These are phyloP conservation scores for Halcyon chelicuti DNA, from an alignment of 2,797 vertebrate species.

Conservation along the genomic window DNA sequence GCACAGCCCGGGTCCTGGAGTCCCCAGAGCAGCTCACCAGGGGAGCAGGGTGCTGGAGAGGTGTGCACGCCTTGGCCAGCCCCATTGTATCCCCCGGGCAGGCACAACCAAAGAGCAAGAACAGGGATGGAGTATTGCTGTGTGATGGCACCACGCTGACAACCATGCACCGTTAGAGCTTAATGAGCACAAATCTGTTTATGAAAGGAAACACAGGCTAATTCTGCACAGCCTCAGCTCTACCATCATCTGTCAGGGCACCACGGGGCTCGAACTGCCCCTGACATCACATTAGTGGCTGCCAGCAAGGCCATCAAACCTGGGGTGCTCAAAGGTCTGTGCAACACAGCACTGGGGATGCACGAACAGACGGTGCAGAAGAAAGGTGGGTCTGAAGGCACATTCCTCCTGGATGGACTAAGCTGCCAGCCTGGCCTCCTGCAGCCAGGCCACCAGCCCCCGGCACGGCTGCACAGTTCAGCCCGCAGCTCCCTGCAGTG, in stretches of 20 bases:
- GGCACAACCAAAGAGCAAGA: neutral
- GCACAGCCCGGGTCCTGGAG: neutral
- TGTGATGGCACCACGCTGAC: accelerated
- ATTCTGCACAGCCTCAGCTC: neutral
- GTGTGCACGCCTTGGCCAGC: accelerated
- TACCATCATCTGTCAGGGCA: accelerated
- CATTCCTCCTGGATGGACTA: neutral
- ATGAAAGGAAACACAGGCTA: neutral
- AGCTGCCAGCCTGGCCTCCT: neutral
- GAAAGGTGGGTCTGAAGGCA: neutral
- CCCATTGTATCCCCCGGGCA: neutral
- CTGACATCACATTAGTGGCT: accelerated
- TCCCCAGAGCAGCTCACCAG: accelerated
- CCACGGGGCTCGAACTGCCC: accelerated
- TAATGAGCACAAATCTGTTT: neutral
- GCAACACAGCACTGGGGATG: accelerated
- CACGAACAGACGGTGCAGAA: accelerated
- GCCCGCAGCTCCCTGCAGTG: neutral
- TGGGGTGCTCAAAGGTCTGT: accelerated
- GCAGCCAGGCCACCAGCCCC: neutral
- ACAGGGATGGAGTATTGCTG: neutral
- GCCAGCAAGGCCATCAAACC: accelerated
- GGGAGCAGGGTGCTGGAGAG: neutral
- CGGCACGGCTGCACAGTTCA: neutral
- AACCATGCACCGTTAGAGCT: neutral